Conservation (phyloP, 2,797 vertebrate species). For the Sebastes hubbsi region DNA sequence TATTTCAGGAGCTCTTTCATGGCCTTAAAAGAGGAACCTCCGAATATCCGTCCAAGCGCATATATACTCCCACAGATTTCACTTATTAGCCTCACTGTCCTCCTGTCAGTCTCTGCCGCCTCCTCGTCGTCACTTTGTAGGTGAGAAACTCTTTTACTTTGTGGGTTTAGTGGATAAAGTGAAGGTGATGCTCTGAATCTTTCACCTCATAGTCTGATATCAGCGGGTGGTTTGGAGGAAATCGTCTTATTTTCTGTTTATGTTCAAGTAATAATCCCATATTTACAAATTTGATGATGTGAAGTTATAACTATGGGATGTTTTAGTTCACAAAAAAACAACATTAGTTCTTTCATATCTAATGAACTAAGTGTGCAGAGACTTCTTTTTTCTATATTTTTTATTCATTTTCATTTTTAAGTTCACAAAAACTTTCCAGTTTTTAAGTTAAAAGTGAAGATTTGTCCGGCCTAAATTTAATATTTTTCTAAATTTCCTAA, state of each 20-base stretch:
- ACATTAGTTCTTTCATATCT: too few relatives aligned
- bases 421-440: not conserved
- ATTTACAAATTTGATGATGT: not conserved
- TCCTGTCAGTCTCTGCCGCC: conserved; percentile 10
- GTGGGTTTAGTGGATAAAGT: not conserved
- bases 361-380: not conserved
- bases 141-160: conserved; percentile 50
- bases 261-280: not conserved
- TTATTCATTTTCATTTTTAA: not conserved
- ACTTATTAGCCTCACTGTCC: conserved; percentile 15
- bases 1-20: conserved; percentile 63
- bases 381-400: not conserved
- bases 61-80: conserved; percentile 48
- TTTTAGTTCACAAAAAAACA: not conserved
- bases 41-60: conserved; percentile 14
- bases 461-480: too few relatives aligned
- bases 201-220: not conserved
- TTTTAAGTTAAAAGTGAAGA: not conserved
- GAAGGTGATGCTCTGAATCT: not conserved
- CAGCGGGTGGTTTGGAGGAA: not conserved
- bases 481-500: not conserved
- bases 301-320: not conserved
- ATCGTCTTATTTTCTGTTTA: not conserved
- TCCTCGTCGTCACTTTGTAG: conserved; percentile 42
- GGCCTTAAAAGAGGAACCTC: conserved; percentile 57